Percentiles rank a stretch among this genome's conserved stretches.
These are phyloP conservation scores for Tetragonula carbonaria DNA, from an alignment of 2,888 invertebrate species.

Conservation along the genomic window DNA sequence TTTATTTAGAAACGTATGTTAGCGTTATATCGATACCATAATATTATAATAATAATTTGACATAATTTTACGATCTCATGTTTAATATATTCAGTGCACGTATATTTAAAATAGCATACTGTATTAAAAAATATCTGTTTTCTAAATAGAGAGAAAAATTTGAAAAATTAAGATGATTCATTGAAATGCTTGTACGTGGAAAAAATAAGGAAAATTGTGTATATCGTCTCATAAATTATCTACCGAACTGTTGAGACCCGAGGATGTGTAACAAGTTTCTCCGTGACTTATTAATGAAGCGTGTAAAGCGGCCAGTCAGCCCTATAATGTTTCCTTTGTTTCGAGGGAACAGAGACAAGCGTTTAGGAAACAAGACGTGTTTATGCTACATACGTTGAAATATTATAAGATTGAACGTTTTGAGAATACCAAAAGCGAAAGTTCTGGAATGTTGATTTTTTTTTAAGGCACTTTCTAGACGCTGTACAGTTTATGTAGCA, in stretches of 20 bases:
- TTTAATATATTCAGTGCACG: neutral
- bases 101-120: neutral
- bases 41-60: neutral
- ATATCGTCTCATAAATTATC: slow-evolving; percentile 27
- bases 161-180: neutral
- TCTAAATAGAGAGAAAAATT: neutral
- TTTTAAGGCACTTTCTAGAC: neutral
- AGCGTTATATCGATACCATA: neutral
- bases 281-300: slow-evolving; percentile 13
- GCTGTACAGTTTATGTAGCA: neutral
- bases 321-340: slow-evolving; percentile 2
- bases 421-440: slow-evolving; percentile 7
- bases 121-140: neutral
- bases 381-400: neutral
- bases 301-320: neutral
- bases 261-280: slow-evolving; percentile 1
- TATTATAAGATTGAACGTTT: neutral
- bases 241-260: neutral
- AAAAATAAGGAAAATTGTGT: neutral
- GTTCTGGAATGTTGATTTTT: neutral
- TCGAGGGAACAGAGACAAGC: neutral
- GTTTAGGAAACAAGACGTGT: neutral
- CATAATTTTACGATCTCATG: neutral
- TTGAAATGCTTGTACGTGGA: neutral
- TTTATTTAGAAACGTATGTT: neutral